Evolutionary conservation across 2,113 vertebrate species (phyloP), one percentile per base, ranked within the genome.

Genomic region (Sciurus niger): DNA sequence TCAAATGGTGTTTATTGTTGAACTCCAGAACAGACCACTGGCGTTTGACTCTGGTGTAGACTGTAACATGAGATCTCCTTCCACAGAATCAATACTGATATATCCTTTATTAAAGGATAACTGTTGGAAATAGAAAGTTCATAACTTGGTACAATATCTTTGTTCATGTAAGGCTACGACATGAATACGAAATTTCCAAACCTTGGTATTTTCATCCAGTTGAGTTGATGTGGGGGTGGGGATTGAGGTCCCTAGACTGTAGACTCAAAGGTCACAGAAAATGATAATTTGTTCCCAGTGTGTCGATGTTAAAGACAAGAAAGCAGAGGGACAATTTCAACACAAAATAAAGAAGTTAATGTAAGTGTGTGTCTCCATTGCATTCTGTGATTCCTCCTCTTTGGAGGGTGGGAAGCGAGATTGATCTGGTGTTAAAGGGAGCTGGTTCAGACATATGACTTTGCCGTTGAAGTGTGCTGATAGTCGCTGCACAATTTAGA

Each of bases 331-430:
- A 65, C 43, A 28, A 48, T 76, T 88, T 85, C 30, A 34, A 34
- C 22, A 86, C n/a, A 89, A 94, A 90, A 68, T 72, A 70, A 83
- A 91, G 55, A 22, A 77, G 94, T 25, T 90, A 74, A 70, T n/a
- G 18, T 30, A 55, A 77, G 12, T 51, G 60, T 84, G 32, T 22
- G 6, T 76, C 14, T 84, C 82, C 25, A 53, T 25, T 58, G 30
- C 4, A 68, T 16, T 76, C 48, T 92, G 34, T 85, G 40, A 94
- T 79, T 92, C 80, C 10, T 17, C 28, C 2, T n/a, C 46, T 37
- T 55, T 6, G 2, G n/a, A 90, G 32, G 24, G 11, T 16, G 16
- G 76, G 48, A 65, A 87, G 34, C 14, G 32, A 67, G 40, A 85
- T 24, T 2, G 24, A 32, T 63, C 14, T 82, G 55, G 1, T 68